A percentile compares a stretch with the other conserved stretches of the same genome.
Evolutionary conservation across 2,888 invertebrate genomes (phyloP).

Genomic region (Eudasyphora cyanicolor): DNA sequence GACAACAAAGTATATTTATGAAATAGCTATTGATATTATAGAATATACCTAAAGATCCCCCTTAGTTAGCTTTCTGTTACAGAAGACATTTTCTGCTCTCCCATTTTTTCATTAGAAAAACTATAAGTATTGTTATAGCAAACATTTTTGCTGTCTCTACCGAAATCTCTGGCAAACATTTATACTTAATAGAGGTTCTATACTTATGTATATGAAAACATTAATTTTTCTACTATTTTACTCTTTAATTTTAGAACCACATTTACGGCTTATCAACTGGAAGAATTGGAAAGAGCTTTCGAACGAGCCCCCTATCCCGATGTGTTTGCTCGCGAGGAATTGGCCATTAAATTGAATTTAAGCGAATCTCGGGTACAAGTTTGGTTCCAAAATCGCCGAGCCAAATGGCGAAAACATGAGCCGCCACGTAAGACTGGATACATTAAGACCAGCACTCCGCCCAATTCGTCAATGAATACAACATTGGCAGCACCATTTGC

Average conservation of each 20-base stretch:
- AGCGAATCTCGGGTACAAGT: constrained; percentile 88
- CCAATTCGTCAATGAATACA: constrained; percentile 81
- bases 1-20: no score
- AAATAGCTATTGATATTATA: no score
- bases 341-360: constrained; percentile 93
- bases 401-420: constrained; percentile 96
- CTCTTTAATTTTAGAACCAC: constrained; percentile 87
- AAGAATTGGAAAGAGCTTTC: constrained; percentile 95
- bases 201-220: no score
- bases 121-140: no score
- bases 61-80: no score
- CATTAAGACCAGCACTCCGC: constrained; percentile 86
- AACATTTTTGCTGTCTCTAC: no score
- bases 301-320: constrained; percentile 98
- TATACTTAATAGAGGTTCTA: no score
- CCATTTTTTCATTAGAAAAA: no score
- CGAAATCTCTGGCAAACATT: no score
- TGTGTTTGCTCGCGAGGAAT: constrained; percentile 95
- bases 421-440: constrained; percentile 94
- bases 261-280: constrained; percentile 96
- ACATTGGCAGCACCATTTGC: constrained; percentile 83
- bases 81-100: no score
- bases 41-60: no score
- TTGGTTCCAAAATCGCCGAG: constrained; percentile 87
- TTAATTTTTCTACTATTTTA: background rate